Evolutionary conservation across 2,113 vertebrate species (phyloP).

Genomic region (Trachemys scripta): DNA sequence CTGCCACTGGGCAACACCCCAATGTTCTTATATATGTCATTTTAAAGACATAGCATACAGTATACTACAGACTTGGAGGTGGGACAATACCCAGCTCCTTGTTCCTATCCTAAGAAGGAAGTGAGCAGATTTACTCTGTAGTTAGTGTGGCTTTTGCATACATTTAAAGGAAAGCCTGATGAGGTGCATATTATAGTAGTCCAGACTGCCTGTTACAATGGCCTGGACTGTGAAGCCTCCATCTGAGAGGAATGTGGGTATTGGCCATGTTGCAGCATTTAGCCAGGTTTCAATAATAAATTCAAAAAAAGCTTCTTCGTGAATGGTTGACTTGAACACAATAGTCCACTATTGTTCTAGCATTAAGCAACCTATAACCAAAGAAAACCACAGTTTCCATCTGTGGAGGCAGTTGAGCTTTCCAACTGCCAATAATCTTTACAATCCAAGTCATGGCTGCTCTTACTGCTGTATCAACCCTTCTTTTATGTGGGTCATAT

Average conservation of each 20-base stretch:
- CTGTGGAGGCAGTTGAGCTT: neutral
- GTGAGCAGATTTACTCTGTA: neutral
- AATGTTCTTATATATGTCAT: neutral
- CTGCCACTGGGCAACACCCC: neutral
- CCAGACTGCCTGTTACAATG: neutral
- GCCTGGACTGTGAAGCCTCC: accelerated
- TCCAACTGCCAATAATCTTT: neutral
- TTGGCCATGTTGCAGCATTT: neutral
- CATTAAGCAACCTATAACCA: neutral
- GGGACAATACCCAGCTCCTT: neutral
- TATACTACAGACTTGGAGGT: neutral
- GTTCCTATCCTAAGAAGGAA: neutral
- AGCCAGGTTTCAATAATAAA: neutral
- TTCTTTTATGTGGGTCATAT: neutral
- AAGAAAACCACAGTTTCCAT: neutral
- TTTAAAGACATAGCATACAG: neutral
- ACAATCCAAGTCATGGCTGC: neutral
- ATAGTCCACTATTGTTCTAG: neutral
- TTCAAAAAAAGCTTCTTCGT: neutral
- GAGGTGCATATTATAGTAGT: neutral
- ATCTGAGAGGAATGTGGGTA: accelerated
- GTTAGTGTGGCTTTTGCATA: neutral
- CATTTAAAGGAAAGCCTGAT: neutral
- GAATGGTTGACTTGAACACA: neutral
- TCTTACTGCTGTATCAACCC: neutral